A percentile compares a stretch with the other conserved stretches of the same genome.
Conservation (phyloP, 92 coral and sea anemone species). For the Heliopora coerulea region DNA sequence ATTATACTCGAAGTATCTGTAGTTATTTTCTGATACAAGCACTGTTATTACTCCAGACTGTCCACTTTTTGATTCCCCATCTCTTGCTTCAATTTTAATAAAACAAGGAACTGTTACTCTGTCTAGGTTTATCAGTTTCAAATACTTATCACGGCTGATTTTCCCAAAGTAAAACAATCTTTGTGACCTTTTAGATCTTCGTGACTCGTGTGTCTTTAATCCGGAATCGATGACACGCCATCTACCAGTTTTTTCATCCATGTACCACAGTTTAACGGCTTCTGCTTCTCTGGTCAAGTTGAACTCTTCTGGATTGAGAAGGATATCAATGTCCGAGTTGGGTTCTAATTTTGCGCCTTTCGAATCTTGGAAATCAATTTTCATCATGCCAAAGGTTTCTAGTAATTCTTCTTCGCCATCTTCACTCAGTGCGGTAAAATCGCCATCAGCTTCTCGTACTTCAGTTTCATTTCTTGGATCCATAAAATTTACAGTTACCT, state of each 20-base stretch:
- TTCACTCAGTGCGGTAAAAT: slow-evolving; percentile 55
- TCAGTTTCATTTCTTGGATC: slow-evolving; percentile 58
- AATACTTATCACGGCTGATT: not conserved
- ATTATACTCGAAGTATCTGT: not conserved
- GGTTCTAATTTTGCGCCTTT: slow-evolving; percentile 48
- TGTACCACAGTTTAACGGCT: slow-evolving; percentile 55
- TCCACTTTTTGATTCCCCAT: not conserved
- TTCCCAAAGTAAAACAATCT: slow-evolving; percentile 26
- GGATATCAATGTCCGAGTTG: slow-evolving; percentile 33
- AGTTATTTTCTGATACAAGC: not conserved
- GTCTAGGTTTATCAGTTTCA: not conserved
- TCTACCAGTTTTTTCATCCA: slow-evolving; percentile 60
- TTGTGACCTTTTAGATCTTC: slow-evolving; percentile 21
- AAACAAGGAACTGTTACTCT: no score
- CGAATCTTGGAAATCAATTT: slow-evolving; percentile 50
- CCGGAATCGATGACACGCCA: slow-evolving; percentile 46
- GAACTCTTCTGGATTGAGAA: slow-evolving; percentile 52
- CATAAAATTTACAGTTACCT: slow-evolving; percentile 38
- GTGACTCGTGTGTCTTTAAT: slow-evolving; percentile 7
- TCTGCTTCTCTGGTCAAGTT: slow-evolving; percentile 39
- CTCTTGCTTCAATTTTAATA: not conserved
- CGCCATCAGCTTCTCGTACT: slow-evolving; percentile 61
- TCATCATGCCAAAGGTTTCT: slow-evolving; percentile 58
- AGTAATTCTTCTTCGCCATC: slow-evolving; percentile 56
- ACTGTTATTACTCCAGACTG: not conserved